Conservation (phyloP, 2,888 invertebrate species). For the Gari tellinella region DNA sequence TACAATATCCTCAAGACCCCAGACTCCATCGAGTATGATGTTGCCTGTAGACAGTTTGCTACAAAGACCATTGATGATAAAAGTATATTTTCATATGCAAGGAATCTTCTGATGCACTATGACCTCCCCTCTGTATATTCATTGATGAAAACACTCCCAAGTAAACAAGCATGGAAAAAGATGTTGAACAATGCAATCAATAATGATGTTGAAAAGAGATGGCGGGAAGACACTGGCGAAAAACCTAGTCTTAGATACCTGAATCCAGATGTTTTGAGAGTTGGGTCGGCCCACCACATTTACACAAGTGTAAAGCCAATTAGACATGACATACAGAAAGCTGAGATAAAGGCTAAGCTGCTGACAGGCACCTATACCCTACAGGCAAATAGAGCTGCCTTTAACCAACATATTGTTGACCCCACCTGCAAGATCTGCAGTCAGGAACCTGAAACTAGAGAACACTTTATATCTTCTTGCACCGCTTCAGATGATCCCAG, state of each 20-base stretch:
- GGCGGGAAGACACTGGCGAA: conserved; percentile 2
- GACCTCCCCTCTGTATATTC: conserved; percentile 1
- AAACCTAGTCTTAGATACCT: too few relatives aligned
- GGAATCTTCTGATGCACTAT: background rate
- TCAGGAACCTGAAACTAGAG: conserved; percentile 2
- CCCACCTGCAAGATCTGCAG: conserved; percentile 2
- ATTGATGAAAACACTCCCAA: background rate
- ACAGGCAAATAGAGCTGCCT: background rate
- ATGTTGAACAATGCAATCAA: background rate
- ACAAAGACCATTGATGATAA: background rate
- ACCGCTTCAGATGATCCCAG: too few relatives aligned
- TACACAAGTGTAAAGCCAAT: background rate
- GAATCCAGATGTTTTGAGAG: too few relatives aligned
- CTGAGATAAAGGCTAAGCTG: background rate
- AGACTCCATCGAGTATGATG: background rate
- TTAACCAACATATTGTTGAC: conserved; percentile 4
- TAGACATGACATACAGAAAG: background rate
- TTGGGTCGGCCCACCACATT: conserved; percentile 2
- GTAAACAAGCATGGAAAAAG: background rate
- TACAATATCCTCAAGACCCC: background rate
- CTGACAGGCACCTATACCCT: background rate
- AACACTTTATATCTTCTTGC: conserved; percentile 1
- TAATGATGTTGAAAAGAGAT: conserved; percentile 1
- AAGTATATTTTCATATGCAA: background rate
- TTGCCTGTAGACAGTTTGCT: conserved; percentile 10